A percentile compares a stretch with the other conserved stretches of the same genome.
Evolutionary conservation across 2,113 vertebrate genomes (phyloP).

Genomic region (Neogobius melanostomus): DNA sequence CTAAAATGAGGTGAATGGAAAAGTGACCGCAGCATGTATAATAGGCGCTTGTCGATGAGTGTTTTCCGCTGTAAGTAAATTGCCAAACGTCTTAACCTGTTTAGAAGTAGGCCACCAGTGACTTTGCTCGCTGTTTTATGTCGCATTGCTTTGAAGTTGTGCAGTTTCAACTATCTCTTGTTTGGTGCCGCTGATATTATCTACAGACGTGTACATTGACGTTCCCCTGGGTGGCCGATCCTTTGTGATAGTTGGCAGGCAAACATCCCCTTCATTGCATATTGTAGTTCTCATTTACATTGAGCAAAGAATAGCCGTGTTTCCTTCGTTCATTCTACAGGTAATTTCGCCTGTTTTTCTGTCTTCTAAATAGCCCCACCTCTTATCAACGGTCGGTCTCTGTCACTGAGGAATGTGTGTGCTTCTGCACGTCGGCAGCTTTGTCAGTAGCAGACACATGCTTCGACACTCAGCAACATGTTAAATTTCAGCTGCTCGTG

Average conservation of each 20-base stretch:
- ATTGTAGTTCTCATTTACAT: not conserved
- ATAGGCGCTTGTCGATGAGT: constrained; percentile 13
- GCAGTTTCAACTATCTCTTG: not conserved
- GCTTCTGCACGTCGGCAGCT: constrained; percentile 39
- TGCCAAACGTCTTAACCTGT: constrained; percentile 27
- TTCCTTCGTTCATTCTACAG: not conserved
- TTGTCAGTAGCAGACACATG: constrained; percentile 39
- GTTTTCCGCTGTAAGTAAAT: constrained; percentile 20
- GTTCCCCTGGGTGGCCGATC: constrained; percentile 14
- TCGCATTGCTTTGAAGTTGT: constrained; percentile 29
- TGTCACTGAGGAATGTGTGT: constrained; percentile 57
- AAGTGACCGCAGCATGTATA: constrained; percentile 16
- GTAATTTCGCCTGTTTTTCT: not conserved
- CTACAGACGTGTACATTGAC: constrained; percentile 27
- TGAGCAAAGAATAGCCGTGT: no score
- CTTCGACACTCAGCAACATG: constrained; percentile 23
- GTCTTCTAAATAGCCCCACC: not conserved
- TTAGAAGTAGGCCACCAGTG: constrained; percentile 36
- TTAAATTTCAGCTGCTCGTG: not conserved
- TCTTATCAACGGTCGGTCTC: constrained; percentile 11
- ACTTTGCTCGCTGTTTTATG: constrained; percentile 17
- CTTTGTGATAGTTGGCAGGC: not conserved
- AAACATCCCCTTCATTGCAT: not conserved
- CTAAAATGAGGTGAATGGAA: constrained; percentile 21
- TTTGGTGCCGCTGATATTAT: not conserved